These are phyloP conservation scores for Aulostomus chinensis DNA, from an alignment of 2,797 vertebrate species.

Conservation along the genomic window DNA sequence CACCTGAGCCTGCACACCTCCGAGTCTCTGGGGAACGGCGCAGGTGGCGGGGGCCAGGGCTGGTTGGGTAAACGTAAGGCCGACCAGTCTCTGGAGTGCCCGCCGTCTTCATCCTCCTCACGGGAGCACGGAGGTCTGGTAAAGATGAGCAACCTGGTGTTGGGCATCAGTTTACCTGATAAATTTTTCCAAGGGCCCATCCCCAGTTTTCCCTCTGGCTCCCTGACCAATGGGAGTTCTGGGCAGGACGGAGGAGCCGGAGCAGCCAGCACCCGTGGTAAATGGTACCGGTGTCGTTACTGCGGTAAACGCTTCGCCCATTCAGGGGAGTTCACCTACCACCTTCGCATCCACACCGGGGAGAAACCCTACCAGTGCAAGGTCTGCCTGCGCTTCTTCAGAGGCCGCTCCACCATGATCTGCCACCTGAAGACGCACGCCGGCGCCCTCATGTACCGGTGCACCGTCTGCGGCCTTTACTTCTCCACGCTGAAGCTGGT, in stretches of 20 bases:
- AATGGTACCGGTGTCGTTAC: constrained; percentile 93
- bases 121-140: constrained; percentile 51
- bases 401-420: constrained; percentile 97
- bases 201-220: constrained; percentile 28
- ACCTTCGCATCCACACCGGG: constrained; percentile 94
- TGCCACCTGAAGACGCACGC: constrained; percentile 98
- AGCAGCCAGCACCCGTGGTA: constrained; percentile 48
- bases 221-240: constrained; percentile 46
- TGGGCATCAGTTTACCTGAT: constrained; percentile 52
- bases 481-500: constrained; percentile 97
- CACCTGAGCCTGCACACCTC: constrained; percentile 89
- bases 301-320: constrained; percentile 97
- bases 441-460: constrained; percentile 97
- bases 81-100: constrained; percentile 79
- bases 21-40: constrained; percentile 25
- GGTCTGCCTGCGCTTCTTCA: constrained; percentile 96
- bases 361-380: constrained; percentile 99
- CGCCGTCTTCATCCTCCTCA: constrained; percentile 60
- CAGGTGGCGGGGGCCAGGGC: constrained; percentile 14
- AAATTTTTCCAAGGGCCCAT: constrained; percentile 55
- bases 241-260: constrained; percentile 17
- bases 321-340: constrained; percentile 98
- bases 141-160: constrained; percentile 59
- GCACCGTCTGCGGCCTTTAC: constrained; percentile 93
- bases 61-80: constrained; percentile 85